A percentile compares a stretch with the other conserved stretches of the same genome.
Evolutionary conservation across 2,888 invertebrate species (phyloP).

Genomic region (Euzophera pinguis): DNA sequence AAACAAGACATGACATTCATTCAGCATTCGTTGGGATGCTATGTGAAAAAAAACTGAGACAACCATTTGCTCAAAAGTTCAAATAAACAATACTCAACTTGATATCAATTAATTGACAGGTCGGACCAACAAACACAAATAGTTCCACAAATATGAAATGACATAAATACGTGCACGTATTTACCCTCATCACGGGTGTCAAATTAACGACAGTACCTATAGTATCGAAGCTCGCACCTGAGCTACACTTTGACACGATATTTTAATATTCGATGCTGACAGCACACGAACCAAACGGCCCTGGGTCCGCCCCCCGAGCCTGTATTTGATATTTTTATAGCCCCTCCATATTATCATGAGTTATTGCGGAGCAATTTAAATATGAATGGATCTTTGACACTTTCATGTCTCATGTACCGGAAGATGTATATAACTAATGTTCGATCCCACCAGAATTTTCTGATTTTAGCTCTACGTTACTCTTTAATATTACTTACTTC

Average conservation of each 20-base stretch:
- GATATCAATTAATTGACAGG: neutral
- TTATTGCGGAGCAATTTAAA: slow-evolving; percentile 68
- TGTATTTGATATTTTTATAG: slow-evolving; percentile 75
- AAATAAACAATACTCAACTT: too few relatives aligned
- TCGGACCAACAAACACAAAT: neutral
- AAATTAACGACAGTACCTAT: slow-evolving; percentile 31
- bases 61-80: too few relatives aligned
- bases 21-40: too few relatives aligned
- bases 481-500: neutral
- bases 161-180: slow-evolving; percentile 9
- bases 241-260: slow-evolving; percentile 44
- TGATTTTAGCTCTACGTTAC: neutral
- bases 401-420: slow-evolving; percentile 49
- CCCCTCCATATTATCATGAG: slow-evolving; percentile 65
- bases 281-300: slow-evolving; percentile 32
- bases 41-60: too few relatives aligned
- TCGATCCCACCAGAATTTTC: neutral
- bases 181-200: slow-evolving; percentile 21
- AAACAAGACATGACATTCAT: too few relatives aligned
- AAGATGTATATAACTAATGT: slow-evolving; percentile 22
- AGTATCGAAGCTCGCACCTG: slow-evolving; percentile 31
- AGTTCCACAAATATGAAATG: neutral
- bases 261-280: slow-evolving; percentile 57
- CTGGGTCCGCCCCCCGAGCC: slow-evolving; percentile 36
- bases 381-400: slow-evolving; percentile 65